Percentiles rank a stretch among this genome's conserved stretches.
phyloP scores from a whole-genome alignment of 2,113 vertebrate genomes.

The Podilymbus podiceps region DNA sequence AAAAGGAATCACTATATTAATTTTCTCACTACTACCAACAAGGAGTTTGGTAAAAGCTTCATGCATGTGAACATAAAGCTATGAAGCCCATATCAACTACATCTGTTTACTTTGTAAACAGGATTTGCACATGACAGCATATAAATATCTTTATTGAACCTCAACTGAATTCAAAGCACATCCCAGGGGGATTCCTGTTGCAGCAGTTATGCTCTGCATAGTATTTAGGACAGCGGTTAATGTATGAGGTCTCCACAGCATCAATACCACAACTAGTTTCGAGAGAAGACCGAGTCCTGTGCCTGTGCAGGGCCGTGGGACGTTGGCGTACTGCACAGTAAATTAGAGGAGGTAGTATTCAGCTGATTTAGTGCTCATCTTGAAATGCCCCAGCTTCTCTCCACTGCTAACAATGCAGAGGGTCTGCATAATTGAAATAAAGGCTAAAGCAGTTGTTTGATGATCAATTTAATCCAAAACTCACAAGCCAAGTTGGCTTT shows the following conservation, averaged over 20 bases:
- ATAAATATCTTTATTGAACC: not conserved
- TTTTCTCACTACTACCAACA: not conserved
- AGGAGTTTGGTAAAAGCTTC: not conserved
- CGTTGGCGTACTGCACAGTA: not conserved
- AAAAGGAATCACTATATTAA: not conserved
- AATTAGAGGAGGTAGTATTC: not conserved
- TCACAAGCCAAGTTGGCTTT: not conserved
- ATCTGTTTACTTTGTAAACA: not conserved
- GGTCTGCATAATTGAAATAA: not conserved
- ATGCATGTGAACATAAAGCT: not conserved
- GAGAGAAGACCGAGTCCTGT: accelerated
- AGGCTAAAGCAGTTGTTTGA: not conserved
- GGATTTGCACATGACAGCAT: not conserved
- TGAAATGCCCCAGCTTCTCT: not conserved
- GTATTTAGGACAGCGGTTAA: not conserved
- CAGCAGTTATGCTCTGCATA: not conserved
- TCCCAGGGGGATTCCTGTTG: not conserved
- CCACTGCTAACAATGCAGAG: not conserved
- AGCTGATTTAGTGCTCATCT: not conserved
- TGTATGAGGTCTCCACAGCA: not conserved
- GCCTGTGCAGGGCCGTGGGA: not conserved
- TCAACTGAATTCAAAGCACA: not conserved
- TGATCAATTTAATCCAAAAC: not conserved
- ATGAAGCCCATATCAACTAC: not conserved
- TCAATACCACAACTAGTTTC: not conserved